Conservation (phyloP, 2,113 vertebrate genomes). For the Protomyctophum bolini region DNA sequence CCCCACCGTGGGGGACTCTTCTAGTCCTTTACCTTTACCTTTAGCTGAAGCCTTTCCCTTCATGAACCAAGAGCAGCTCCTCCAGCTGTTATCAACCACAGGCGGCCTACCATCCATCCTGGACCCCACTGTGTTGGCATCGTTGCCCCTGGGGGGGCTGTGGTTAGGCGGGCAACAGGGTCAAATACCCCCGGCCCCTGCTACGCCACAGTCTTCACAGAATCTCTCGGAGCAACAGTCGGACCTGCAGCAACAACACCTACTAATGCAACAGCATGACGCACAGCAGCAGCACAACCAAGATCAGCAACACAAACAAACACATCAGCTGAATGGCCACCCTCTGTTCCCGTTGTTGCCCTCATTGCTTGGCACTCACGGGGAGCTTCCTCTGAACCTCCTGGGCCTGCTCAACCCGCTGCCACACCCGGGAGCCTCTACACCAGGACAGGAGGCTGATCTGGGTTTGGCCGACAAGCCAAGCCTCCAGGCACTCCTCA, state of each 20-base stretch:
- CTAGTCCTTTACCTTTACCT: slow-evolving; percentile 62
- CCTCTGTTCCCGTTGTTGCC: slow-evolving; percentile 70
- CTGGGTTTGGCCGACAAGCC: slow-evolving; percentile 70
- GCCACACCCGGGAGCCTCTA: slow-evolving; percentile 45
- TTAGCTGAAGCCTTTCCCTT: slow-evolving; percentile 87
- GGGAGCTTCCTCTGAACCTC: slow-evolving; percentile 82
- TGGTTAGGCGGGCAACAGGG: slow-evolving; percentile 72
- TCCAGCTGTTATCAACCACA: slow-evolving; percentile 82
- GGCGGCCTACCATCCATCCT: slow-evolving; percentile 76
- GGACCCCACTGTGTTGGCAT: slow-evolving; percentile 77
- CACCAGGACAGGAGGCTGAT: slow-evolving; percentile 66
- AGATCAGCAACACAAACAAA: slow-evolving; percentile 65
- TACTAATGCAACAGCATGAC: slow-evolving; percentile 71
- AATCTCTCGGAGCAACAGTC: slow-evolving; percentile 58
- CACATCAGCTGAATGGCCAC: slow-evolving; percentile 63
- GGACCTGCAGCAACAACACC: slow-evolving; percentile 67
- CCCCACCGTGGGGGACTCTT: slow-evolving; percentile 57
- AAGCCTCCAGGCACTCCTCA: slow-evolving; percentile 76
- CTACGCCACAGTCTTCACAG: slow-evolving; percentile 52
- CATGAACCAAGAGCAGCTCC: slow-evolving; percentile 87
- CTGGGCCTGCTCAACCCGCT: slow-evolving; percentile 75
- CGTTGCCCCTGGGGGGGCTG: slow-evolving; percentile 79
- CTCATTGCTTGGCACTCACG: slow-evolving; percentile 76
- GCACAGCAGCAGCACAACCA: slow-evolving; percentile 71
- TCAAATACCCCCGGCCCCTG: slow-evolving; percentile 48